These are phyloP conservation scores for Hirundo rustica DNA, from an alignment of 2,797 vertebrate species.

Conservation along the genomic window DNA sequence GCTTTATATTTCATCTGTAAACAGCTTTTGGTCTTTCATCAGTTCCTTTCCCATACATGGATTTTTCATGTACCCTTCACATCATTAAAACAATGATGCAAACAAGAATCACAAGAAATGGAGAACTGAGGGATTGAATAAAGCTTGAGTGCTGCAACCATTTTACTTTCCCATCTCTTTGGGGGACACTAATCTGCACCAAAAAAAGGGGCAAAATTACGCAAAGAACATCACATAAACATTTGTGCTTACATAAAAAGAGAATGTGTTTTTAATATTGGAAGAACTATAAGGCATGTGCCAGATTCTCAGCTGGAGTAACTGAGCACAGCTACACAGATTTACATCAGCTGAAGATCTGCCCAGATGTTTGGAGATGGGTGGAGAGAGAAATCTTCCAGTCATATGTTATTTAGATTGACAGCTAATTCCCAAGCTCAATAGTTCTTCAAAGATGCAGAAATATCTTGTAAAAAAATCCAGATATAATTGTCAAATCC, in stretches of 20 bases:
- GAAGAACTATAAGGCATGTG: background rate
- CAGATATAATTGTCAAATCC: background rate
- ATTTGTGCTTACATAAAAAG: conserved; percentile 7
- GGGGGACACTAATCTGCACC: background rate
- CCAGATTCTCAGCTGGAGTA: conserved; percentile 51
- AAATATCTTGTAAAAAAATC: background rate
- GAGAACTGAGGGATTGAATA: background rate
- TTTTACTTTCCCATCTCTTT: background rate
- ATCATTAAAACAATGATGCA: background rate
- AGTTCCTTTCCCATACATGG: background rate
- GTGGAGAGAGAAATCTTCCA: conserved; percentile 16
- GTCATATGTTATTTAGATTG: background rate
- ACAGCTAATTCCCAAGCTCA: conserved; percentile 19
- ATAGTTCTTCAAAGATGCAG: background rate
- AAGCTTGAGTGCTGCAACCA: background rate
- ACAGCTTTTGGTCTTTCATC: background rate
- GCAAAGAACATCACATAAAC: background rate
- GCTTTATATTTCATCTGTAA: background rate
- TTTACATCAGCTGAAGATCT: conserved; percentile 42
- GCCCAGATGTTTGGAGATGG: conserved; percentile 21
- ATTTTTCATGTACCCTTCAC: background rate
- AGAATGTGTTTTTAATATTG: conserved; percentile 34
- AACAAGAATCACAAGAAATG: background rate
- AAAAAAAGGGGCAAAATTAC: background rate
- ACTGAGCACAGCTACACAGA: background rate